Evolutionary conservation across 2,888 invertebrate species (phyloP), one percentile per base, ranked within the genome.

Genomic region (Mycalesis mineus): DNA sequence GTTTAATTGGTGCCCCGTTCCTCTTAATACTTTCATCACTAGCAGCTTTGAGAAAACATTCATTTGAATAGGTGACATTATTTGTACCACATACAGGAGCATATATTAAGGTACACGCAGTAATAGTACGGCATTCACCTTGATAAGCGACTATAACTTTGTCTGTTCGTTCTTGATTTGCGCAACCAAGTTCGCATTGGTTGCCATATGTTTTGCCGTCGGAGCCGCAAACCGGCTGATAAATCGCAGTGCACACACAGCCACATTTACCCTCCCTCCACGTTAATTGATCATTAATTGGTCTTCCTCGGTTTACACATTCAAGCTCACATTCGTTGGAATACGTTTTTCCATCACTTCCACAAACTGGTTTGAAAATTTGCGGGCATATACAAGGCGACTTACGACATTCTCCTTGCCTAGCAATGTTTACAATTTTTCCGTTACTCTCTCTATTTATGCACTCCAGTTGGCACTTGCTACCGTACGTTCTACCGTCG

Each of bases 331-430:
- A 68, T 42, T 31, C 33, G 44, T 45, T 61, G 0, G 50, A 14
- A 55, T 66, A 65, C 0, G 65, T 66, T 7, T 52, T 52, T 0
- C 56, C 58, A 17, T 75, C 69, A 2, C 65, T 66, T 3, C 75
- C 77, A 39, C 76, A 78, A 0, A 76, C 68, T 1, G 64, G 64
- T 7, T 54, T 7, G 28, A 61, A 64, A 1, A 56, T 54, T 8
- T 29, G n/a, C 13, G 50, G 13, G 17, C 65, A 66, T 7, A 53
- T 28, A 37, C 62, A 62, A 11, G 49, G 14, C n/a, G n/a, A n/a
- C 7, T 17, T 17, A 39, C 40, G 52, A 54, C 67, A 67, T 54
- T 57, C 37, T 2, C 63, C 65, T 13, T 51, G 17, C 31, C 33
- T 52, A 0, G n/a, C 13, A n/a, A 48, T 62, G 47, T 56, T 22